Conservation (phyloP, 2,113 vertebrate genomes). For the Hemiprocne comata region DNA sequence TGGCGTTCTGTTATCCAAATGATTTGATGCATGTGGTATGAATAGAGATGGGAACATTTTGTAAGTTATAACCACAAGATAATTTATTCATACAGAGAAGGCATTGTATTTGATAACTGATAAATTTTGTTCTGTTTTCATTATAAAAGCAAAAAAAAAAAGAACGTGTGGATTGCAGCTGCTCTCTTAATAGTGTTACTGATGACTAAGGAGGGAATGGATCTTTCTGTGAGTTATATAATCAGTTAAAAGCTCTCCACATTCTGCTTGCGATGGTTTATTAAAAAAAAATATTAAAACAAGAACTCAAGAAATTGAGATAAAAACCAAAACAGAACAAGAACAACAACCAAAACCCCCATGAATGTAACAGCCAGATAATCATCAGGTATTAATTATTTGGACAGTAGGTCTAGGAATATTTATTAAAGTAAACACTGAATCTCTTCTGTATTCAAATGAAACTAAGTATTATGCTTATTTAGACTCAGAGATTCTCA, state of each 20-base stretch:
- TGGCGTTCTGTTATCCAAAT: constrained; percentile 51
- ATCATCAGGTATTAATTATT: constrained; percentile 31
- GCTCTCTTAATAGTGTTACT: constrained; percentile 58
- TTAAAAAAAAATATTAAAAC: neutral
- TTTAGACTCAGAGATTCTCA: constrained; percentile 38
- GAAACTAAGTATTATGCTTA: constrained; percentile 27
- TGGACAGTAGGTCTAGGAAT: constrained; percentile 19
- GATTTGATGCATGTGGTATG: constrained; percentile 68
- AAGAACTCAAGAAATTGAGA: neutral
- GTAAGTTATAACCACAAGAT: constrained; percentile 61
- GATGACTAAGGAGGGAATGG: constrained; percentile 67
- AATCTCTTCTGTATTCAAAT: constrained; percentile 24
- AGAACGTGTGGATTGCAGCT: constrained; percentile 43
- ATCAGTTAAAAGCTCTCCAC: constrained; percentile 54
- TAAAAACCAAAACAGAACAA: too few species aligned
- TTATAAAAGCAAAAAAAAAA: constrained; percentile 39
- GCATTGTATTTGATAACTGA: constrained; percentile 66
- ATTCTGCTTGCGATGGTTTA: constrained; percentile 31
- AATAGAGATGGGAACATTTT: constrained; percentile 64
- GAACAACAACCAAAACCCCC: too few species aligned
- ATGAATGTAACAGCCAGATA: neutral
- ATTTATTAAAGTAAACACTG: constrained; percentile 10
- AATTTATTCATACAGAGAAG: constrained; percentile 70
- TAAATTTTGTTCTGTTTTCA: constrained; percentile 66
- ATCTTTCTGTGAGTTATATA: constrained; percentile 62